Evolutionary conservation across 2,888 invertebrate species (phyloP).

Genomic region (Drosophila mimica): DNA sequence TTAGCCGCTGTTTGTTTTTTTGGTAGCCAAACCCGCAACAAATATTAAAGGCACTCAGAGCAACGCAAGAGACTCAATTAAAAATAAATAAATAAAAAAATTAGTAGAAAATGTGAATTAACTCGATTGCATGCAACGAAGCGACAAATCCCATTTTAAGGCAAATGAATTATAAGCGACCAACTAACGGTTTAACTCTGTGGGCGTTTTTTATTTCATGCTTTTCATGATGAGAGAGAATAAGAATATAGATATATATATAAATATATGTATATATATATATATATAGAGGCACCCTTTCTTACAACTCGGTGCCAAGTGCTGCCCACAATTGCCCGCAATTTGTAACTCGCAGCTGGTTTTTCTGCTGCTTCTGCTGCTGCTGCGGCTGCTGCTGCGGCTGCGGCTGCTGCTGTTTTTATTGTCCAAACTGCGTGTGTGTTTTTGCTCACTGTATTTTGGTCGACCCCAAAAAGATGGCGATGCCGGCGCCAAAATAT

Average conservation of each 20-base stretch:
- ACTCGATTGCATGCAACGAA: slow-evolving; percentile 69
- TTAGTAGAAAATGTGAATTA: slow-evolving; percentile 65
- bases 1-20: background rate
- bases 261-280: background rate
- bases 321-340: slow-evolving; percentile 40
- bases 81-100: slow-evolving; percentile 6
- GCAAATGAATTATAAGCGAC: slow-evolving; percentile 3
- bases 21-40: slow-evolving; percentile 2
- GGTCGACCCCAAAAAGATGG: slow-evolving; percentile 43
- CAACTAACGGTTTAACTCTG: slow-evolving; percentile 27
- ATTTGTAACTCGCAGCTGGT: slow-evolving; percentile 42
- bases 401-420: slow-evolving; percentile 53
- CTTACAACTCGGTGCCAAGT: background rate
- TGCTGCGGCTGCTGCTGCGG: too few species aligned
- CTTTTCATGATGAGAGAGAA: background rate
- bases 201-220: slow-evolving; percentile 14
- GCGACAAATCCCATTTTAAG: slow-evolving; percentile 63
- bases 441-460: slow-evolving; percentile 33
- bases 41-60: slow-evolving; percentile 14
- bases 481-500: slow-evolving; percentile 73
- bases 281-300: background rate
- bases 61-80: slow-evolving; percentile 13
- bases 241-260: background rate
- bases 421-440: slow-evolving; percentile 40
- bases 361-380: background rate